These are phyloP conservation scores for Semnornis frantzii DNA, from an alignment of 2,113 vertebrate species.

Conservation along the genomic window DNA sequence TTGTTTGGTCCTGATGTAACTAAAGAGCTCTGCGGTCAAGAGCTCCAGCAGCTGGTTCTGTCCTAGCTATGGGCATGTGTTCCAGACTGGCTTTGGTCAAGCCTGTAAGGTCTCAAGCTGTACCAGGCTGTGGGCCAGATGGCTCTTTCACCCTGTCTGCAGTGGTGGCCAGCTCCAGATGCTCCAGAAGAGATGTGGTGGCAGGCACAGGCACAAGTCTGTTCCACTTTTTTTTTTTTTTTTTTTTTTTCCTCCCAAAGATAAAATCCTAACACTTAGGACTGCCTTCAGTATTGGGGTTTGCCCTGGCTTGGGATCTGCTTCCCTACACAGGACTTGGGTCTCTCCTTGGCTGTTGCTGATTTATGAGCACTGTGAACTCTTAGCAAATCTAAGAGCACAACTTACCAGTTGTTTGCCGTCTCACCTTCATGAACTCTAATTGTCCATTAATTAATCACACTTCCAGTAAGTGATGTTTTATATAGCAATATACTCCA, in stretches of 20 bases:
- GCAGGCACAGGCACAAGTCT: not conserved
- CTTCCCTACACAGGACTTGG: accelerated
- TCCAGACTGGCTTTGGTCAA: not conserved
- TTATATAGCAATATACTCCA: not conserved
- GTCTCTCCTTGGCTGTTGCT: not conserved
- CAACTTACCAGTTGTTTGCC: not conserved
- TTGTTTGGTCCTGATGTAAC: not conserved
- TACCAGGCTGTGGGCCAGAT: not conserved
- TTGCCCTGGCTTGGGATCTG: not conserved
- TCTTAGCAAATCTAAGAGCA: not conserved
- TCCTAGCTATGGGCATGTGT: not conserved
- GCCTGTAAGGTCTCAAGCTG: not conserved
- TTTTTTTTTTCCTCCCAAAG: accelerated
- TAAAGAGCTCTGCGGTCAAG: not conserved
- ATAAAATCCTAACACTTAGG: too few relatives aligned
- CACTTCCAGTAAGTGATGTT: not conserved
- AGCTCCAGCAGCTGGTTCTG: not conserved
- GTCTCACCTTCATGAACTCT: not conserved
- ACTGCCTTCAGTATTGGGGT: not conserved
- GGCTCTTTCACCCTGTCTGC: not conserved
- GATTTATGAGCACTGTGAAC: not conserved
- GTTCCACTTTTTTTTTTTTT: not conserved
- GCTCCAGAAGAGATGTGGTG: not conserved
- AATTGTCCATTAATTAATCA: slow-evolving; percentile 7
- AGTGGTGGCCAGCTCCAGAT: not conserved